Evolutionary conservation across 2,113 vertebrate species (phyloP), one percentile per base, ranked within the genome.

Genomic region (Apteryx owenii): DNA sequence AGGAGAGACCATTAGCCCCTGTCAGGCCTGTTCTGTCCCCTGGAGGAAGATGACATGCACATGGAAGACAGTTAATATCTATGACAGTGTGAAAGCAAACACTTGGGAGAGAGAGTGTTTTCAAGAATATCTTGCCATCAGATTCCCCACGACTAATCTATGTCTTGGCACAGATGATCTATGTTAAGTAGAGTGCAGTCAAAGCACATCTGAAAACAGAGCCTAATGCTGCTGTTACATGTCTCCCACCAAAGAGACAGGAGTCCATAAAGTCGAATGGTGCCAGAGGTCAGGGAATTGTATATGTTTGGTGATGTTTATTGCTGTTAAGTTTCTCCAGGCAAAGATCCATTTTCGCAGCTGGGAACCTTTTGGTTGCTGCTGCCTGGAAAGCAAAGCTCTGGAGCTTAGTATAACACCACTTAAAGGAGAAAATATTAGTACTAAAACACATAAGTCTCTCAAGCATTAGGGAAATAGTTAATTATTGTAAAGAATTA

Each of bases 91-190:
- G 36, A 64, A 65, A 53, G 51, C 25, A 70, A 31, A 33, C 16
- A 50, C 22, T 9, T 33, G 38, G 51, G 51, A 29, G 20, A 40
- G 42, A 51, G 36, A 12, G 38, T 10, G 42, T 46, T 19, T 46
- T 33, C 42, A 31, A 6, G 10, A 14, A 10, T 25, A 23, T 16
- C 29, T 10, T 31, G 26, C 71, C 17, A 5, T 10, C 38, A 9
- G 3, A 6, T 42, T 10, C 17, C 46, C 42, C 19, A 25, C 12
- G 0, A 42, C 29, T 9, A 5, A 7, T 5, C 12, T 29, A 17
- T 9, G 72, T 78, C 53, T 9, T 13, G 60, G 61, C 56, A 33
- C 51, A 44, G 69, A 65, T 7, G 12, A 3, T 15, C 26, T 10
- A 3, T 3, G 9, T 2, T 5, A 84, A 36, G 66, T 25, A 25